Base-by-base conservation (phyloP, 2,888 invertebrate genomes). In the Coenonympha glycerion region DNA sequence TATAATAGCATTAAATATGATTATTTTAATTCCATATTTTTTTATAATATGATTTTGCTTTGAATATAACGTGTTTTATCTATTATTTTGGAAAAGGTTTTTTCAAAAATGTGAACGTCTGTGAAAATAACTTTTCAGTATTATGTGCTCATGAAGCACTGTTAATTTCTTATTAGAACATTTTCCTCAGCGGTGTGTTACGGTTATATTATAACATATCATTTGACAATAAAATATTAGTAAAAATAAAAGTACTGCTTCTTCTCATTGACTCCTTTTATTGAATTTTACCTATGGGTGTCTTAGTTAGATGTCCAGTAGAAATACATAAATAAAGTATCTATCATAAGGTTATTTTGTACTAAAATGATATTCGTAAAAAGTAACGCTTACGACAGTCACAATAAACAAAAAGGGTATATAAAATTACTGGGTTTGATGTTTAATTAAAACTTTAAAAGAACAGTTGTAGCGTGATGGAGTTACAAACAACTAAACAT, bases 191-290 rank as follows among this genome's bases (percentile, higher is more conserved):
- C 63, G 69, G 71, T 68, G 52, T 66, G 65, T 69, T 69, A 58
- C 72, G 3, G 69, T 71, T 73, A 58, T 69, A n/a, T n/a, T n/a
- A 67, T 77, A 75, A 69, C 70, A 74, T 46, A 36, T 71, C 67
- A 68, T 75, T 79, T 79, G 80, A 79, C 79, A 83, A 79, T 84
- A 83, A 82, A 84, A 70, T 74, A 68, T 68, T 69, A 71, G 69
- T 64, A 68, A 71, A n/a, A 78, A 55, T 58, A 46, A 48, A 59
- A 48, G 49, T 28, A 47, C 30, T 19, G 39, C 16, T 19, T 60
- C 16, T 19, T 60, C 57, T 56, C 18, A 53, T 54, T 56, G 34
- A 34, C 49, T 53, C 45, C 52, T 55, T 53, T 55, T 55, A 55
- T 52, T 49, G 44, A 15, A 34, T 26, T 18, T 22, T 28, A 1